Conservation (phyloP, 2,797 vertebrate species). For the Perodicticus potto region DNA sequence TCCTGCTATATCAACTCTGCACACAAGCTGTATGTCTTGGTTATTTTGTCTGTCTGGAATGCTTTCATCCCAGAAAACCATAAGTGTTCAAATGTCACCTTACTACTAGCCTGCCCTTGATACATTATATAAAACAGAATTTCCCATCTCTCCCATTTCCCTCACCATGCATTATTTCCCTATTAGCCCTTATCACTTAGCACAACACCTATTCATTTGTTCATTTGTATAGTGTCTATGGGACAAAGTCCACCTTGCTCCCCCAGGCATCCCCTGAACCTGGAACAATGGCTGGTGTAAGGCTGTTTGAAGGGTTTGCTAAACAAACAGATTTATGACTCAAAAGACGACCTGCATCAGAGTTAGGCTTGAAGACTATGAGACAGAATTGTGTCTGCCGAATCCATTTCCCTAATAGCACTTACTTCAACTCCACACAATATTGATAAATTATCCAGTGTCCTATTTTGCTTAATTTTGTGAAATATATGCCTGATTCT, state of each 20-base stretch:
- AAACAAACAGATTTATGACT: neutral
- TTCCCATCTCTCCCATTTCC: neutral
- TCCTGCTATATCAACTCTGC: neutral
- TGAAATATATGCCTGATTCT: neutral
- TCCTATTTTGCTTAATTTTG: neutral
- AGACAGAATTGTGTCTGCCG: conserved; percentile 4
- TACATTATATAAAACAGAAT: neutral
- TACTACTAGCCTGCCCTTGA: neutral
- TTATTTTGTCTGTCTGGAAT: neutral
- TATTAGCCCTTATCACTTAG: neutral
- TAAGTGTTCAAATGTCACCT: neutral
- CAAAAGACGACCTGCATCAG: neutral
- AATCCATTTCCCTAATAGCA: neutral
- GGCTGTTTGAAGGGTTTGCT: neutral
- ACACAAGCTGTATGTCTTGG: neutral
- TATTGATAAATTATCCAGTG: neutral
- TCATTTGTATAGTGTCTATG: neutral
- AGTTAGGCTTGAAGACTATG: neutral
- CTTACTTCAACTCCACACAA: conserved; percentile 1
- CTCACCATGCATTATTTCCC: neutral
- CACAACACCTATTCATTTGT: neutral
- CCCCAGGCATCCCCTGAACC: neutral
- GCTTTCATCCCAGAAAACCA: neutral
- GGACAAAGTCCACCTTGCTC: neutral
- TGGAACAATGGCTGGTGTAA: neutral